These are phyloP conservation scores for Dendrocincla fuliginosa DNA, from an alignment of 2,797 vertebrate genomes.

Conservation along the genomic window DNA sequence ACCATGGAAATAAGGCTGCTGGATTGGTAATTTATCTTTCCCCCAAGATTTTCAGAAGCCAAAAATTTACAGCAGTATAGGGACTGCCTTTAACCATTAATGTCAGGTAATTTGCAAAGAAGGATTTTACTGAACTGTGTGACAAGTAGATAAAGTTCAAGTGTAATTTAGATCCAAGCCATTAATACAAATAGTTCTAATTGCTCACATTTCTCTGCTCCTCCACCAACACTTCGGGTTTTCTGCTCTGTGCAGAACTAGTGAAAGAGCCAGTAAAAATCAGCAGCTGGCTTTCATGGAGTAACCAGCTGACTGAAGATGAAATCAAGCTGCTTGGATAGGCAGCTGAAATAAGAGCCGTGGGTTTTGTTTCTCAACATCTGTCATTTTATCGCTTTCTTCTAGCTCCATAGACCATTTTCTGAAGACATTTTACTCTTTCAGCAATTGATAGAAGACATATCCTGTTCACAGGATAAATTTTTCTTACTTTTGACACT, in stretches of 20 bases:
- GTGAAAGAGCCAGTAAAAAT: background rate
- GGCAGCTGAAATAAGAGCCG: background rate
- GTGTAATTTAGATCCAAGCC: background rate
- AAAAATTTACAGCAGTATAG: background rate
- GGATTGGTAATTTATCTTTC: background rate
- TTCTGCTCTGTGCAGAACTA: background rate
- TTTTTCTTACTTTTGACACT: background rate
- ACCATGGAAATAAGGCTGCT: background rate
- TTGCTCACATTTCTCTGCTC: background rate
- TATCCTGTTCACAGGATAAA: background rate
- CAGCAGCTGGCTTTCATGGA: background rate
- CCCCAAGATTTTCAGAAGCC: background rate
- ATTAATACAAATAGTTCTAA: background rate
- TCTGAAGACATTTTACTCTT: background rate
- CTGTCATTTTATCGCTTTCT: background rate
- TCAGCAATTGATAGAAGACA: background rate
- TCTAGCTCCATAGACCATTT: background rate
- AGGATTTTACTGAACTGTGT: background rate
- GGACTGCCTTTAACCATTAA: background rate
- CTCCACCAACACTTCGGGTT: background rate
- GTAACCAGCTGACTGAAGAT: background rate
- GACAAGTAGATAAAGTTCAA: background rate
- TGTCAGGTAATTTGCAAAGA: background rate
- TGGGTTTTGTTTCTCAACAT: rapidly evolving
- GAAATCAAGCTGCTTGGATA: background rate